Evolutionary conservation across 1,140 invertebrate genomes (phyloP).

Genomic region (Zaprionus gabonicus): DNA sequence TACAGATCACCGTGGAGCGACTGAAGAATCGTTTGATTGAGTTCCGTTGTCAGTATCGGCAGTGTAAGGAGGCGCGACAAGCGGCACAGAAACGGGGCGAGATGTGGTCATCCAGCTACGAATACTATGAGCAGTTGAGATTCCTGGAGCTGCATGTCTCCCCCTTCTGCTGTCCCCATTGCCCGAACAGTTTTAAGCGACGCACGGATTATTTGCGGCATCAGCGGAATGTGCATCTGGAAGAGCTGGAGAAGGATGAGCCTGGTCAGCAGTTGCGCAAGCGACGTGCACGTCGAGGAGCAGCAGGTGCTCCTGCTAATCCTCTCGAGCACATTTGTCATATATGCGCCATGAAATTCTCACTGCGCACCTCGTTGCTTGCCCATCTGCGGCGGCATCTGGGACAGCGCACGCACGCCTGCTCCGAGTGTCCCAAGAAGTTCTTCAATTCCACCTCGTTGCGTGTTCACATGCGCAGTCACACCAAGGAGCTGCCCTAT

Average conservation of each 20-base stretch:
- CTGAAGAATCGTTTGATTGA: conserved; percentile 70
- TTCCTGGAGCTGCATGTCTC: conserved; percentile 73
- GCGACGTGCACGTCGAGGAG: conserved; percentile 13
- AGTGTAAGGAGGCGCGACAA: conserved; percentile 64
- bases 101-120: conserved; percentile 56
- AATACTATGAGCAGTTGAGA: conserved; percentile 60
- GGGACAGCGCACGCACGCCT: conserved; percentile 52
- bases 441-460: conserved; percentile 70
- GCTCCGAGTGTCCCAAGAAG: conserved; percentile 71
- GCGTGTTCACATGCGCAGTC: conserved; percentile 65
- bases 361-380: conserved; percentile 60
- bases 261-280: not conserved
- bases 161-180: conserved; percentile 62
- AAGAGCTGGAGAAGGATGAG: conserved; percentile 35
- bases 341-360: conserved; percentile 76
- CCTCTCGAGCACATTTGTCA: conserved; percentile 68
- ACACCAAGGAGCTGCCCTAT: conserved; percentile 77
- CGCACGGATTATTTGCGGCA: conserved; percentile 62
- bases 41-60: conserved; percentile 70
- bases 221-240: conserved; percentile 61
- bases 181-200: conserved; percentile 54
- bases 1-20: conserved; percentile 67
- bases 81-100: conserved; percentile 33
- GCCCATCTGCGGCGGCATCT: conserved; percentile 69
- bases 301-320: conserved; percentile 6